Evolutionary conservation across 2,113 vertebrate species (phyloP).

Genomic region (Circaetus cinerascens): DNA sequence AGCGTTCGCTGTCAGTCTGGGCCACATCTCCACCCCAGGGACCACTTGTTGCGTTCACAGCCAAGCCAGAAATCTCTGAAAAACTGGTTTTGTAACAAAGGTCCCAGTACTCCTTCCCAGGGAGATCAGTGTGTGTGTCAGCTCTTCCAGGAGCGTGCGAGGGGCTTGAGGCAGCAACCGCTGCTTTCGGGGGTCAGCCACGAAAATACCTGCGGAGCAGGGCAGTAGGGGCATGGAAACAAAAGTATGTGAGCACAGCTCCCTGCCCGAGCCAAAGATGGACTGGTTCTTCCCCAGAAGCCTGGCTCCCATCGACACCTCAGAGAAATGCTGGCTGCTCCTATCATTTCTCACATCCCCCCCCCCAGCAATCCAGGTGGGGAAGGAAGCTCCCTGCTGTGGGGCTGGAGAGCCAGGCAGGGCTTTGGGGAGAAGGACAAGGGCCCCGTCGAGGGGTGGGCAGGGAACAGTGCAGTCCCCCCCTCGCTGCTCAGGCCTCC

Average conservation of each 20-base stretch:
- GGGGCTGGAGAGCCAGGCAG: not conserved
- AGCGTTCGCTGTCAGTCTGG: fast-evolving
- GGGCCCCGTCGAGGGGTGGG: not conserved
- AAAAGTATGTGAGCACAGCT: not conserved
- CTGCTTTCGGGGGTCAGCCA: not conserved
- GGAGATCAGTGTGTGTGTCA: not conserved
- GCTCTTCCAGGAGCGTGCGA: fast-evolving
- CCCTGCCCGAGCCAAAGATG: not conserved
- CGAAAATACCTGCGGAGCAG: fast-evolving
- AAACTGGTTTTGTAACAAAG: not conserved
- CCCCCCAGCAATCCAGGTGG: not conserved
- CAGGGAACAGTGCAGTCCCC: not conserved
- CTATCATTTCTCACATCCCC: not conserved
- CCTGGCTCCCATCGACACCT: not conserved
- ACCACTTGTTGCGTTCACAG: not conserved
- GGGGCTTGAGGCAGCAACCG: not conserved
- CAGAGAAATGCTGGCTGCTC: not conserved
- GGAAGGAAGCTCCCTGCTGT: not conserved
- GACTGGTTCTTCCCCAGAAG: not conserved
- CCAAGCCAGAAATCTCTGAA: not conserved
- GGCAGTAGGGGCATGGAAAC: fast-evolving
- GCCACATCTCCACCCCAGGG: not conserved
- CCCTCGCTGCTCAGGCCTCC: not conserved
- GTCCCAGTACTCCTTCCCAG: not conserved
- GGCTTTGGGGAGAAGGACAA: not conserved